Base-by-base conservation (phyloP, 2,113 vertebrate species). In the Lanius collurio region DNA sequence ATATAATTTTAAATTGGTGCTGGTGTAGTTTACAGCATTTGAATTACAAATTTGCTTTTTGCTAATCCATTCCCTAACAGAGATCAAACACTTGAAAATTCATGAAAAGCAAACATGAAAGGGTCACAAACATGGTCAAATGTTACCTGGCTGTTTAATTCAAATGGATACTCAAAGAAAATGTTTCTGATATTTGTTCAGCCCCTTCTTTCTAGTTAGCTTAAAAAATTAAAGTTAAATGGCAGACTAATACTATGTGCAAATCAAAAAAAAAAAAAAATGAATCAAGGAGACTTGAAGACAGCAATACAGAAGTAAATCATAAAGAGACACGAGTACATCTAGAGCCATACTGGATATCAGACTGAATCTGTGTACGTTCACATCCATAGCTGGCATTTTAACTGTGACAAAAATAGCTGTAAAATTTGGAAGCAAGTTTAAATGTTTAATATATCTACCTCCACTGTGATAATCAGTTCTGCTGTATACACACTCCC, bases 181-280 rank as follows among this genome's bases (percentile, higher is more conserved):
- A 96, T 93, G 92, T 96, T 94, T 96, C 93, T 26, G 64, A 70
- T 97, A 95, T 97, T 96, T 97, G 93, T 96, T 96, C 95, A 97
- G 79, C 44, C 79, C 76, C 68, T 91, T 95, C 92, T 87, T 93
- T 86, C 71, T 83, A 90, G 91, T 95, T 96, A 96, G 92, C 90
- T 95, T 96, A 95, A 97, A 96, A 97, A 96, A 97, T 95, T 97
- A 96, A 96, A 96, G 90, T 94, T 95, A 96, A 96, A 95, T 96
- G 94, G 82, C 79, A 94, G 46, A 63, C 78, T 97, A 96, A 95
- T 95, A 88, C 90, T 88, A 87, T 90, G 95, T 95, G 90, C 67
- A 96, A 94, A 97, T 95, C 87, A 95, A 91, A 83, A 78, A 83
- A 65, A 78, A 56, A 33, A 56, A 50, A 71, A 78, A 71, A 81